Evolutionary conservation across 64 coral and sea anemone species (phyloP).

Genomic region (Stichodactyla helianthus): DNA sequence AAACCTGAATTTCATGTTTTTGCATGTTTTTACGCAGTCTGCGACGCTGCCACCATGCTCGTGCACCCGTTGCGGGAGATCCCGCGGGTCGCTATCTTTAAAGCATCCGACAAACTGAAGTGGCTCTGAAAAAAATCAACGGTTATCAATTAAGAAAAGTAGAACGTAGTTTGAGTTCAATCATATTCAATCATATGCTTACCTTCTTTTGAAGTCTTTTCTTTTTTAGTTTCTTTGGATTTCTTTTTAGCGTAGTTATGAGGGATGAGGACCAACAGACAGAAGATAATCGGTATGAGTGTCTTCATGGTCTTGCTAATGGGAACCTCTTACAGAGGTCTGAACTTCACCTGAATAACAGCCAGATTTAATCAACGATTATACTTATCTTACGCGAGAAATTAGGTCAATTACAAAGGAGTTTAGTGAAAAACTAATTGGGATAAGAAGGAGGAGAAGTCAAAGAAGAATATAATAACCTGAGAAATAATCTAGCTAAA

Average conservation of each 20-base stretch:
- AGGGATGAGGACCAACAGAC: not conserved
- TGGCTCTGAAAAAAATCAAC: constrained; percentile 8
- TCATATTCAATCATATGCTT: not conserved
- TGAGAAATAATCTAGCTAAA: too few species aligned
- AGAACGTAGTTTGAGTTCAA: not conserved
- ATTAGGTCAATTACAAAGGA: not conserved
- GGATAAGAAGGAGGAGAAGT: not conserved
- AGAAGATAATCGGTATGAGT: constrained; percentile 3
- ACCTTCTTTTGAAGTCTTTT: not conserved
- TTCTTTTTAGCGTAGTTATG: constrained; percentile 5
- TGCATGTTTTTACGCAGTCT: constrained; percentile 71
- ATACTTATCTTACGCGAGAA: not conserved
- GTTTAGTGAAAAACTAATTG: not conserved
- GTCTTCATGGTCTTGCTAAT: constrained; percentile 15
- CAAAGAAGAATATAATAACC: not conserved
- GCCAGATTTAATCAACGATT: not conserved
- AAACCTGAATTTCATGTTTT: constrained; percentile 75
- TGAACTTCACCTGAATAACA: not conserved
- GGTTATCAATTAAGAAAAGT: not conserved
- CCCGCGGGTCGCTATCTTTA: constrained; percentile 87
- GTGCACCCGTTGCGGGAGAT: constrained; percentile 80
- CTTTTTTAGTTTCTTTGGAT: not conserved
- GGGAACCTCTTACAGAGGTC: constrained; percentile 10
- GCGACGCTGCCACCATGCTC: constrained; percentile 55
- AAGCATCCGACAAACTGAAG: constrained; percentile 77